Base-by-base conservation (phyloP, 2,888 invertebrate genomes). In the Beris morrisii region DNA sequence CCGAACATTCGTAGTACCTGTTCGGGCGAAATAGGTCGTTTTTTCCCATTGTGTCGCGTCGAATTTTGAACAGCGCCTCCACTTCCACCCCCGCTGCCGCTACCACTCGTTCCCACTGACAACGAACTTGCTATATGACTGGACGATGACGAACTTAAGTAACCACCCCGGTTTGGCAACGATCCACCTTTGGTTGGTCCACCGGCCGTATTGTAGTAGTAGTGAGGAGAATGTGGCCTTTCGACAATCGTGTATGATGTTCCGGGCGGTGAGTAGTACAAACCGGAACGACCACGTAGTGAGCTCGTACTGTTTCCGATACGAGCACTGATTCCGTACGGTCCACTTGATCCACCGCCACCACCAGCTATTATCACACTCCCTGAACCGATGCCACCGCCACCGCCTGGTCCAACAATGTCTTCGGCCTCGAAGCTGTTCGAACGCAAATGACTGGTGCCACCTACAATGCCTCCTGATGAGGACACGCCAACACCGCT, bases 221-320 rank as follows among this genome's bases (percentile, higher is more conserved):
- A 85, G 77, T 87, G 86, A 73, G 89, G 85, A 64, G 84, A 84
- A 80, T 88, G 88, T 74, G 88, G 88, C 70, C 92, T 84, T 82
- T 93, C 93, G 75, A 93, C 89, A 79, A 93, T 93, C 76, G 93
- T 93, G 82, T 93, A 93, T 67, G 91, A 92, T 72, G 93, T 93
- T 70, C 93, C 93, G 32, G 93, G 93, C 66, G 93, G 93, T 71
- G 92, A 93, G 81, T 92, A 93, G 82, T 93, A 93, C 71, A 89
- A 83, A 71, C 90, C 87, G 71, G 90, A 85, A 56, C 88, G 85
- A 71, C 85, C 84, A 73, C 88, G 82, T 65, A 81, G 71, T 58
- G 81, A 81, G 71, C 77, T 81, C 9, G 82, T 82, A 70, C 82
- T 80, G 69, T 79, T 81, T 70, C 77, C 80, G 63, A 81, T 78